Percentiles rank a stretch among this genome's conserved stretches.
Conservation (phyloP, 2,113 vertebrate species). For the Oxygymnocypris stewartii region DNA sequence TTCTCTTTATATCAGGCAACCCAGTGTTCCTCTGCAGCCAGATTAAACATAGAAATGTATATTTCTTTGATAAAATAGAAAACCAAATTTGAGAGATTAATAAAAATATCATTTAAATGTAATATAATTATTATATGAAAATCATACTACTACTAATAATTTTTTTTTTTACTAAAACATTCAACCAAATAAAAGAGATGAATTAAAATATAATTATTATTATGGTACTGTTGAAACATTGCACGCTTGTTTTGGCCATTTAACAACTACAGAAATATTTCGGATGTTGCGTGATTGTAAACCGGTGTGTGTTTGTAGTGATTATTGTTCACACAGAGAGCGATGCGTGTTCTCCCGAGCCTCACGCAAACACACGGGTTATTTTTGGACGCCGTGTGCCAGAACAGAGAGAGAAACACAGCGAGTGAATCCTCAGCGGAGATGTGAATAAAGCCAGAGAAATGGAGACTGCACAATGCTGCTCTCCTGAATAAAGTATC, state of each 20-base stretch:
- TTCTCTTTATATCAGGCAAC: too few species aligned
- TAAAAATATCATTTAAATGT: too few species aligned
- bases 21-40: too few species aligned
- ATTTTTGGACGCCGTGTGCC: constrained; percentile 57
- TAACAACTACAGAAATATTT: too few species aligned
- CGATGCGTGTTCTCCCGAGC: constrained; percentile 1
- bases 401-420: constrained; percentile 52
- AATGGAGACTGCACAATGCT: constrained; percentile 66
- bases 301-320: neutral
- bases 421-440: constrained; percentile 35
- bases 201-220: too few species aligned
- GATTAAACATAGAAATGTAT: too few species aligned
- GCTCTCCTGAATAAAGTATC: constrained; percentile 75
- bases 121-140: too few species aligned
- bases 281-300: constrained; percentile 6
- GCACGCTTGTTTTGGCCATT: neutral
- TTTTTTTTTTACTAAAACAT: too few species aligned
- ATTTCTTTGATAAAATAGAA: too few species aligned
- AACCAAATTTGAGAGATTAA: too few species aligned
- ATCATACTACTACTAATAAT: too few species aligned
- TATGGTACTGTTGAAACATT: neutral
- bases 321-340: neutral
- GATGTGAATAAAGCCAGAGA: constrained; percentile 36
- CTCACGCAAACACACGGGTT: neutral
- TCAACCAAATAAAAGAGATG: too few species aligned